Base-by-base conservation (phyloP, 1,140 invertebrate genomes). In the Lucilia sericata region DNA sequence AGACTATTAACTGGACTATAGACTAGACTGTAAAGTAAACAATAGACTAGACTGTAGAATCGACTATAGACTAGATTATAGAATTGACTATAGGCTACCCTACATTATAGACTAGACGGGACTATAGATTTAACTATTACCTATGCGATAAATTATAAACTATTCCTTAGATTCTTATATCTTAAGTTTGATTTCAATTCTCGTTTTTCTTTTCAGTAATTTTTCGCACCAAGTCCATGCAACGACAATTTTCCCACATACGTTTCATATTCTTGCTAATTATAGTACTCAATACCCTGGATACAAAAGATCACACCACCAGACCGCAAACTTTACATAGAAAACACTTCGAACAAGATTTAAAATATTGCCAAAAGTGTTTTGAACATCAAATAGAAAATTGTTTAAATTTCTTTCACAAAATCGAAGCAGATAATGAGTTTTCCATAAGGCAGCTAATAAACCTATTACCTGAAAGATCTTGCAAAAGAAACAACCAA, bases 321-420 rank as follows among this genome's bases (percentile, higher is more conserved):
- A 12, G 14, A 14, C 82, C 34, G n/a, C 17, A 21, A 30, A 21
- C 19, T 30, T 17, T 85, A 17, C 83, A 85, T 19, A 21, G 36
- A 30, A 84, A 74, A 19, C 84, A 84, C 19, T 86, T 87, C 21
- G 83, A 86, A 70, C 25, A 74, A 21, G 87, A 88, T 84, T 25
- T 86, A 10, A 65, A 34, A 8, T 25, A 81, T 30, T 88, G 87
- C 76, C 65, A 65, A 0, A 74, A 74, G 14, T 88, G 87, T 25
- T 88, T 87, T 34, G 9, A 51, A 9, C 51, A 0, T 0, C 87
- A 88, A 49, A 70, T 74, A 2, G 17, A 47, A 49, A 34, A 84
- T 14, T 87, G 87, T 47, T 30, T 75, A 13, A 36, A 82, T 0
- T 34, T 87, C 5, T 86, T 85, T 13, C 42, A 82, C 42, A 42